These are phyloP conservation scores for Chionomys nivalis DNA, from an alignment of 2,113 vertebrate genomes.

Conservation along the genomic window DNA sequence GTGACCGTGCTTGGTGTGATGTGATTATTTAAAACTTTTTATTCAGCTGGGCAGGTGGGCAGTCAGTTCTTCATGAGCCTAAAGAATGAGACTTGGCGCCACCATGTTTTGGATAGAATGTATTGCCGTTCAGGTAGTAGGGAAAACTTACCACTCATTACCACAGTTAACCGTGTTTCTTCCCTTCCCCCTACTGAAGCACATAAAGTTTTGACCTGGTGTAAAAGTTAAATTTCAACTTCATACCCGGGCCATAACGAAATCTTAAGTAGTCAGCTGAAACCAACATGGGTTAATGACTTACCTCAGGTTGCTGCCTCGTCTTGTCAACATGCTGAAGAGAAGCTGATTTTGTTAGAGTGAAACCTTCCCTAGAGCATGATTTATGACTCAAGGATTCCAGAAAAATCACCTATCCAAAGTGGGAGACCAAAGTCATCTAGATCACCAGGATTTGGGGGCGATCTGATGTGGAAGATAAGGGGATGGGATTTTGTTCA, in stretches of 20 bases:
- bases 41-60: constrained; percentile 9
- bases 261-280: constrained; percentile 24
- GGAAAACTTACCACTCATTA: constrained; percentile 19
- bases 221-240: constrained; percentile 46
- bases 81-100: not conserved
- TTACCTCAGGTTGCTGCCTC: not conserved
- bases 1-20: constrained; percentile 31
- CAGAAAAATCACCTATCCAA: constrained; percentile 25
- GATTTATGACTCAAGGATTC: not conserved
- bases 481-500: not conserved
- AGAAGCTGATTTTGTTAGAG: not conserved
- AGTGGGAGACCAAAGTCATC: constrained; percentile 13
- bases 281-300: constrained; percentile 24
- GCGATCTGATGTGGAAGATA: not conserved
- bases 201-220: constrained; percentile 40
- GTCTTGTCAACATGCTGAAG: not conserved
- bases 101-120: constrained; percentile 26
- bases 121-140: constrained; percentile 1
- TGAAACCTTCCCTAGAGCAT: not conserved
- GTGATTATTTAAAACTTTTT: constrained; percentile 52
- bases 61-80: constrained; percentile 22
- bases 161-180: constrained; percentile 39
- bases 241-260: constrained; percentile 46
- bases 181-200: not conserved
- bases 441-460: not conserved